Conservation (phyloP, 2,888 invertebrate species). For the Therioaphis trifolii region DNA sequence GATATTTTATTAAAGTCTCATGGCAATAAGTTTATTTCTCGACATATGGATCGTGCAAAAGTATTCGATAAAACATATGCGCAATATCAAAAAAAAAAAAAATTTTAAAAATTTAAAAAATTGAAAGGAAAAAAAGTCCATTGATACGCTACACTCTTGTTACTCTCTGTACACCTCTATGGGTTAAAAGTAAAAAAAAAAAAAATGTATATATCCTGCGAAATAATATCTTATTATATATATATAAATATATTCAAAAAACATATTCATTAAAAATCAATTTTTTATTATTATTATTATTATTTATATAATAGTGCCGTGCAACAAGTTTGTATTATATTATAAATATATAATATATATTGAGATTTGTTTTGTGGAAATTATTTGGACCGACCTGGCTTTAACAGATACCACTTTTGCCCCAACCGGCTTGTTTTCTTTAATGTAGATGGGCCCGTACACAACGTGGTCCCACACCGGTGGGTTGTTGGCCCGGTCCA, state of each 20-base stretch:
- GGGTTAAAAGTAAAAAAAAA: constrained; percentile 56
- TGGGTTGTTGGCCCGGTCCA: constrained; percentile 97
- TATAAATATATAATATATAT: not conserved
- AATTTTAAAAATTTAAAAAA: no score
- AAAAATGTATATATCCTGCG: constrained; percentile 47
- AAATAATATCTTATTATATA: constrained; percentile 52
- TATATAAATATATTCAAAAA: no score
- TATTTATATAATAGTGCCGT: no score
- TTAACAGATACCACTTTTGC: constrained; percentile 97
- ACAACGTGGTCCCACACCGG: constrained; percentile 96
- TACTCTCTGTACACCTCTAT: constrained; percentile 38
- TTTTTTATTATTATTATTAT: constrained; percentile 2
- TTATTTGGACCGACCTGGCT: constrained; percentile 87
- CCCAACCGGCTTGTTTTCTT: constrained; percentile 97
- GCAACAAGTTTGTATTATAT: constrained; percentile 7
- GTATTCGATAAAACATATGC: not conserved
- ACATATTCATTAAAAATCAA: not conserved
- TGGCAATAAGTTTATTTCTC: not conserved
- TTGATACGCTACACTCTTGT: no score
- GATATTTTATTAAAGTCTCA: not conserved
- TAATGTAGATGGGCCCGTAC: constrained; percentile 96
- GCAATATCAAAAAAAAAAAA: constrained; percentile 20
- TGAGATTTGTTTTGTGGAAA: constrained; percentile 41
- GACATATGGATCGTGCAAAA: not conserved
- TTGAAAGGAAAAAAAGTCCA: no score